Evolutionary conservation across 2,888 invertebrate genomes (phyloP), one percentile per base, ranked within the genome.

Genomic region (Anthrax anthrax): DNA sequence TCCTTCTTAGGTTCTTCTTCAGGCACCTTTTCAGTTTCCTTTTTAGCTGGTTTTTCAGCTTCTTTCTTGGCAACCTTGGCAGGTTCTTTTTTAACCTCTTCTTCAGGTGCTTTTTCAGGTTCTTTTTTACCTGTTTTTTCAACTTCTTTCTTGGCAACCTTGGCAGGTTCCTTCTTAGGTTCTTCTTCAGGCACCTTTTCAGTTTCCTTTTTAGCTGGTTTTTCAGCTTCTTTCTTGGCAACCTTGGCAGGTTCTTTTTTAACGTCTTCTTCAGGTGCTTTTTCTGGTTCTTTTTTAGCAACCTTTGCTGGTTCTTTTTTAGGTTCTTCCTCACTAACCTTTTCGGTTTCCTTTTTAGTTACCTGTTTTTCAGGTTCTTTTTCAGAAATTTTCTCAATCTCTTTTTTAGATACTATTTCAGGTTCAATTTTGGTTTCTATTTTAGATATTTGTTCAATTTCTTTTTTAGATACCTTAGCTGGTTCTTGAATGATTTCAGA

Each of bases 241-340:
- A 37, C 41, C 12, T 32, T 27, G 5, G 23, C 9, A 9, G 23
- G 23, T 27, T 27, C 23, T 27, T 27, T 27, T 9, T 27, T 27
- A 27, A 27, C 23, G n/a, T n/a, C n/a, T n/a, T n/a, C n/a, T 41
- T 37, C 16, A 18, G 27, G 23, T 40, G 16, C 16, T 18, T 32
- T 39, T 32, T 40, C 34, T 23, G 46, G 41, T 38, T 47, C 43
- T 32, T 43, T 32, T 36, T 18, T 16, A 12, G 23, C 5, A 27
- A 27, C 23, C 2, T 27, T 27, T 32, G 8, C 29, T 3, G 29
- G 13, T 12, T 12, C 29, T 32, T 32, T 32, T 32, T 32, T 12
- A 32, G 29, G 29, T 32, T 32, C 29, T 32, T 32, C 12, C 12
- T 32, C 29, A 12, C 10, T 8, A 32, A 12, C 9, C 3, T 12